A percentile compares a stretch with the other conserved stretches of the same genome.
Conservation (phyloP, 2,888 invertebrate genomes). For the Podotricha telesiphe region DNA sequence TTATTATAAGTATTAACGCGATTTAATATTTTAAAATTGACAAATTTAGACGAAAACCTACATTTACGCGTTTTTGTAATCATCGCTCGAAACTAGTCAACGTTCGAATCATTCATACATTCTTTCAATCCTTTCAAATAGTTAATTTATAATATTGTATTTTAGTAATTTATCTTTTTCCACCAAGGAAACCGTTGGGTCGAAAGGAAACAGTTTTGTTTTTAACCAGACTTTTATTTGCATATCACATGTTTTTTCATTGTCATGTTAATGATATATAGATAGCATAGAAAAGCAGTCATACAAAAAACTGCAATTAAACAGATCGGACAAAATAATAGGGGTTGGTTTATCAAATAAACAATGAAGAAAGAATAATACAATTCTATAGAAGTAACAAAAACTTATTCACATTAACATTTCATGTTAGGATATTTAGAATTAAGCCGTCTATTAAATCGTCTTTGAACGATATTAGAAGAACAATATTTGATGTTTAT, state of each 20-base stretch:
- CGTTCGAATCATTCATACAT: slow-evolving; percentile 29
- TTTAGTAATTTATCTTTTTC: slow-evolving; percentile 27
- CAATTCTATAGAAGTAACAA: slow-evolving; percentile 31
- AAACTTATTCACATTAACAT: slow-evolving; percentile 36
- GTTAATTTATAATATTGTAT: slow-evolving; percentile 27
- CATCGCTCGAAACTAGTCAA: slow-evolving; percentile 8
- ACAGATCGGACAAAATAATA: slow-evolving; percentile 33
- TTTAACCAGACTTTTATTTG: slow-evolving; percentile 74
- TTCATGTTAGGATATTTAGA: slow-evolving; percentile 20
- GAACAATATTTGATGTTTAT: slow-evolving; percentile 15
- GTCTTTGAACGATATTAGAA: slow-evolving; percentile 2
- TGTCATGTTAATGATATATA: slow-evolving; percentile 39
- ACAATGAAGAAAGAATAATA: slow-evolving; percentile 25
- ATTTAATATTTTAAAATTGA: background rate
- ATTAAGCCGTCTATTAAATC: slow-evolving; percentile 14
- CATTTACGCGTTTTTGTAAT: slow-evolving; percentile 3
- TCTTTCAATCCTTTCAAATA: slow-evolving; percentile 22
- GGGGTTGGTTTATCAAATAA: slow-evolving; percentile 19
- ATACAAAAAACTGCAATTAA: slow-evolving; percentile 59
- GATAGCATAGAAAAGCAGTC: slow-evolving; percentile 56
- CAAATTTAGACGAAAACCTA: slow-evolving; percentile 8
- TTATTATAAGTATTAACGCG: background rate
- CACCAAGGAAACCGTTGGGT: slow-evolving; percentile 65
- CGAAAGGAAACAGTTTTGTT: slow-evolving; percentile 78
- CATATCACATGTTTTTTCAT: slow-evolving; percentile 67